These are phyloP conservation scores for Brienomyrus brachyistius DNA, from an alignment of 2,113 vertebrate species.

Conservation along the genomic window DNA sequence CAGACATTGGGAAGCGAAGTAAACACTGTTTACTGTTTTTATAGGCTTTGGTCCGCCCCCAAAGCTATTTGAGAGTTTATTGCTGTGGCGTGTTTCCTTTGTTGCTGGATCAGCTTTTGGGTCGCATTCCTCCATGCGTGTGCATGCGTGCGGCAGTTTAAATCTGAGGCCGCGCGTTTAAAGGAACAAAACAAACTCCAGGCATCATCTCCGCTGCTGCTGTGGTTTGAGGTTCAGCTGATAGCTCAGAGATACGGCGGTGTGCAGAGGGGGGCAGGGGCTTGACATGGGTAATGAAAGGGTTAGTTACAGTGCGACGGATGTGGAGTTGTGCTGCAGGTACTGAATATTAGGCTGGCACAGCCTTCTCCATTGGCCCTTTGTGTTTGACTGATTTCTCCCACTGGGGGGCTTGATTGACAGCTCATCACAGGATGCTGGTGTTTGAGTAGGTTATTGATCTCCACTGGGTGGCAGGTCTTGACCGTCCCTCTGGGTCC, in stretches of 20 bases:
- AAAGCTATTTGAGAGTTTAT: slow-evolving; percentile 9
- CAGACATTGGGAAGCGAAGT: background rate
- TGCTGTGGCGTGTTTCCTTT: slow-evolving; percentile 7
- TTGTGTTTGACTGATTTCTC: background rate
- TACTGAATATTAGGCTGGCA: background rate
- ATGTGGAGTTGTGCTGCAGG: background rate
- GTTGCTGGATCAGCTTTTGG: slow-evolving; percentile 27
- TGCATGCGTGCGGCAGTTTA: slow-evolving; percentile 13
- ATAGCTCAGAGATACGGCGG: slow-evolving; percentile 17
- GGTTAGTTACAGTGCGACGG: background rate
- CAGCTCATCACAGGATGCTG: background rate
- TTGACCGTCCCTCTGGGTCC: background rate
- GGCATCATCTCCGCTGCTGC: slow-evolving; percentile 2
- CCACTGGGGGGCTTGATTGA: background rate
- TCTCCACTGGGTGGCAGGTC: background rate
- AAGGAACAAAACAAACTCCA: slow-evolving; percentile 18
- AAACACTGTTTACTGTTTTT: slow-evolving; percentile 11
- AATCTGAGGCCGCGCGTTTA: slow-evolving; percentile 25
- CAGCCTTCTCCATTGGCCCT: background rate
- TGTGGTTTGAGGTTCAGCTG: slow-evolving; percentile 31
- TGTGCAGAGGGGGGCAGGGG: background rate
- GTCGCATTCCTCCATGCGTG: background rate
- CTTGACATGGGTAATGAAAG: background rate
- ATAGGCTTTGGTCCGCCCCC: background rate
- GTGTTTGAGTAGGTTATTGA: background rate